phyloP scores from a whole-genome alignment of 2,888 invertebrate genomes.

The Lamellibrachia satsuma region DNA sequence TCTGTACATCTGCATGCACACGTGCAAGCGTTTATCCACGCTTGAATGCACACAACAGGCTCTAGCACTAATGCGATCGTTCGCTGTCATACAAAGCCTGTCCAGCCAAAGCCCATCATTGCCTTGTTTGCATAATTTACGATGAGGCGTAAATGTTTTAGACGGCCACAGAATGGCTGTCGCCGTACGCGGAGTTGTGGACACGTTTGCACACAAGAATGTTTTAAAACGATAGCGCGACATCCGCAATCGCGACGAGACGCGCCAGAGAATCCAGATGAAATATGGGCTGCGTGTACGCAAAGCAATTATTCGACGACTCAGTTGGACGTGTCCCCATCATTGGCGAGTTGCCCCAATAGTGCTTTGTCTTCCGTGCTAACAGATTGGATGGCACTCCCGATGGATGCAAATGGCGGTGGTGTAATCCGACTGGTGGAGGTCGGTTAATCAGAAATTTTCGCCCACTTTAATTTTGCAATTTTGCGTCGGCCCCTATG shows the following conservation, averaged over 20 bases:
- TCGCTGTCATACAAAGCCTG: background rate
- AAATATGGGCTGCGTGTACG: background rate
- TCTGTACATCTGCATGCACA: background rate
- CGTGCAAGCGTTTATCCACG: background rate
- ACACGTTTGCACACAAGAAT: background rate
- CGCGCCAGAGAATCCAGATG: background rate
- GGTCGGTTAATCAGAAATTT: constrained; percentile 17
- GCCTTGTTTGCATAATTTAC: constrained; percentile 3
- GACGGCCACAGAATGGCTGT: background rate
- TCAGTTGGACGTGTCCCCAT: background rate
- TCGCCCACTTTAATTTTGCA: constrained; percentile 17
- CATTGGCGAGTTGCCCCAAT: background rate
- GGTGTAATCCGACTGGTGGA: background rate
- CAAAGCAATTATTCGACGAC: constrained; percentile 6
- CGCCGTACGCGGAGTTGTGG: background rate
- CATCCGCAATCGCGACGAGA: background rate
- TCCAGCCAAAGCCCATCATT: background rate
- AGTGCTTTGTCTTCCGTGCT: background rate
- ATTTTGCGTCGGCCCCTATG: background rate
- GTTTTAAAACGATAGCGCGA: constrained; percentile 17
- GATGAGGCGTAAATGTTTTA: background rate
- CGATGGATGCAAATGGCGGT: background rate
- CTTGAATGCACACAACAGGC: background rate
- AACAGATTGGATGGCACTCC: background rate
- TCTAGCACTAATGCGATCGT: background rate